phyloP scores from a whole-genome alignment of 2,888 invertebrate genomes.

The Deilephila porcellus region DNA sequence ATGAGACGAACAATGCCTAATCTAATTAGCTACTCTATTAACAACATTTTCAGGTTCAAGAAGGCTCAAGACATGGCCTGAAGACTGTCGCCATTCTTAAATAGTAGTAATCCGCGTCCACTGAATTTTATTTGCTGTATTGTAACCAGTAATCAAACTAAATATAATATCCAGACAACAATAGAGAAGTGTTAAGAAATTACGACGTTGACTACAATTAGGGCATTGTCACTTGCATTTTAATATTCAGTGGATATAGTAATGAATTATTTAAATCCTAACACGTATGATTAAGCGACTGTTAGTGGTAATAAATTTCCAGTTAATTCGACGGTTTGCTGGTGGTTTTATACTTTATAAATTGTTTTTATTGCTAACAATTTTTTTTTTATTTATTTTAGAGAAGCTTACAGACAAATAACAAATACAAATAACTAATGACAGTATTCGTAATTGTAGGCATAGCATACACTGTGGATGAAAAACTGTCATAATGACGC shows the following conservation, averaged over 20 bases:
- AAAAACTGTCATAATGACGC: too few relatives aligned
- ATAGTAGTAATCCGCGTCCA: background rate
- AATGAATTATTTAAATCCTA: constrained; percentile 38
- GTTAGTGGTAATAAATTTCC: constrained; percentile 1
- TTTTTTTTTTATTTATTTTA: too few relatives aligned
- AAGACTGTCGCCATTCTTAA: too few relatives aligned
- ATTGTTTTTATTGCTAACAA: too few relatives aligned
- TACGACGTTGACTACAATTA: constrained; percentile 43
- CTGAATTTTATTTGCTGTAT: background rate
- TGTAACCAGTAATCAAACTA: background rate
- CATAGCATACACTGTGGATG: too few relatives aligned
- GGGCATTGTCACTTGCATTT: constrained; percentile 47
- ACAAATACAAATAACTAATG: too few relatives aligned
- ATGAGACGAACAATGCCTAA: too few relatives aligned
- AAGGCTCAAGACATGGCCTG: too few relatives aligned
- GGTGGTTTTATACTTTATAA: background rate
- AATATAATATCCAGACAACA: constrained; percentile 41
- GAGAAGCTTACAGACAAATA: too few relatives aligned
- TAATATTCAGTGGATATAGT: constrained; percentile 41
- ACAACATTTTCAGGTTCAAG: too few relatives aligned
- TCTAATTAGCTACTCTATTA: too few relatives aligned
- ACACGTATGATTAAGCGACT: constrained; percentile 15
- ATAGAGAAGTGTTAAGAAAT: constrained; percentile 38
- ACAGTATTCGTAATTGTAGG: too few relatives aligned
- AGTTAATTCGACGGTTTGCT: background rate